Conservation (phyloP, 2,888 invertebrate species). For the Melolontha melolontha region DNA sequence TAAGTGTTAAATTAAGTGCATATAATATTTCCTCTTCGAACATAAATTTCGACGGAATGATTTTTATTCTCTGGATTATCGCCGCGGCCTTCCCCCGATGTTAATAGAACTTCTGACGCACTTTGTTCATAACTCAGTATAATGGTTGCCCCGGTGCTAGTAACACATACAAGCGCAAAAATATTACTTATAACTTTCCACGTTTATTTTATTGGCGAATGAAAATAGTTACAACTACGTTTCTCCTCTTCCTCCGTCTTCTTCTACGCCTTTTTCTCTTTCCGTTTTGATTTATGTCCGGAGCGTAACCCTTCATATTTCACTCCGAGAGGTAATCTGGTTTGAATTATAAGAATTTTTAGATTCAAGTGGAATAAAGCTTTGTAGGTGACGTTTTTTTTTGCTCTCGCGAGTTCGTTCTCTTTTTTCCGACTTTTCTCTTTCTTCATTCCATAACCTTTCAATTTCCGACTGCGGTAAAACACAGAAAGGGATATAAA, state of each 20-base stretch:
- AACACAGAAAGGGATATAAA: conserved; percentile 24
- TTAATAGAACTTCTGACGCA: conserved; percentile 62
- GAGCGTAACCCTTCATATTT: conserved; percentile 44
- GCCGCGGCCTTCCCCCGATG: conserved; percentile 56
- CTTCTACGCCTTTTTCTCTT: background rate
- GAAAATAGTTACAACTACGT: conserved; percentile 41
- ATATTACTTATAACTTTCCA: conserved; percentile 53
- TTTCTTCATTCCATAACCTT: conserved; percentile 34
- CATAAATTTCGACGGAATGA: conserved; percentile 54
- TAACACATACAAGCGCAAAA: conserved; percentile 48
- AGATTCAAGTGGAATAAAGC: conserved; percentile 41
- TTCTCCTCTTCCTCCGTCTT: conserved; percentile 29
- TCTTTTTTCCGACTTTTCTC: conserved; percentile 7
- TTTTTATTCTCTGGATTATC: conserved; percentile 58
- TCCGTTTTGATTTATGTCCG: conserved; percentile 38
- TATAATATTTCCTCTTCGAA: conserved; percentile 53
- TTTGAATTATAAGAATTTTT: conserved; percentile 45
- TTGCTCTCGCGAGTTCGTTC: background rate
- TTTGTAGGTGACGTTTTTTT: conserved; percentile 35
- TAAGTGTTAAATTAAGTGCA: conserved; percentile 57
- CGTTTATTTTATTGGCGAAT: conserved; percentile 44
- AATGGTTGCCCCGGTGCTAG: conserved; percentile 51
- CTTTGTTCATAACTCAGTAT: conserved; percentile 57
- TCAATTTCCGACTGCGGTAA: conserved; percentile 30
- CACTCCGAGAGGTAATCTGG: conserved; percentile 43